phyloP scores from a whole-genome alignment of 2,888 invertebrate species.

The Mechanitis messenoides region DNA sequence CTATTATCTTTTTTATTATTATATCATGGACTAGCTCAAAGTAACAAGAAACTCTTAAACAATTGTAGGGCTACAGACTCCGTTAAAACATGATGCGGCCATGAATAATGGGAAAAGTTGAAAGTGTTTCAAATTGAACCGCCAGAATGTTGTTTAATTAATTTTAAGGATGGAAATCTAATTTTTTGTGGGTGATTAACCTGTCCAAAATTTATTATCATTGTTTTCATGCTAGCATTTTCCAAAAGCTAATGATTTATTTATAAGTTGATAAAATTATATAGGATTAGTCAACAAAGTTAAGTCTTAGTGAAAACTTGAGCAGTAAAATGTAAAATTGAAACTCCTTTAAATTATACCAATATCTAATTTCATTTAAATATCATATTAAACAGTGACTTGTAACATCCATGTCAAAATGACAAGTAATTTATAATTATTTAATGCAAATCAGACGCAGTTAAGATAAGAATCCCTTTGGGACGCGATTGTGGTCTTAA shows the following conservation, averaged over 20 bases:
- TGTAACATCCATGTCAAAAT: conserved; percentile 30
- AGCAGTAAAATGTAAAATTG: too few relatives aligned
- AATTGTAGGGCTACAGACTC: conserved; percentile 49
- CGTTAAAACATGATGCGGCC: conserved; percentile 49
- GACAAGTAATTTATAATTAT: conserved; percentile 56
- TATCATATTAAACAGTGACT: background rate
- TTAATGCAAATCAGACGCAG: conserved; percentile 54
- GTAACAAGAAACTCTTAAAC: conserved; percentile 21
- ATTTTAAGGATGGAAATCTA: conserved; percentile 39
- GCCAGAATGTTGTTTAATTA: conserved; percentile 58
- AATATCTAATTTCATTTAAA: background rate
- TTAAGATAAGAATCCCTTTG: conserved; percentile 34
- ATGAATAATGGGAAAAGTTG: conserved; percentile 65
- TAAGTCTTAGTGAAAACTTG: background rate
- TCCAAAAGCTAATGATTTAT: too few relatives aligned
- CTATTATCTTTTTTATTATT: background rate
- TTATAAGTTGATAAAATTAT: too few relatives aligned
- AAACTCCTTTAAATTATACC: background rate
- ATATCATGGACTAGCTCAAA: background rate
- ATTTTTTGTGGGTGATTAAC: background rate
- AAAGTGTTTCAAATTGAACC: conserved; percentile 63
- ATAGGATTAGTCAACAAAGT: too few relatives aligned
- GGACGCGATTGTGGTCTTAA: conserved; percentile 33
- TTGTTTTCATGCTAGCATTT: background rate
- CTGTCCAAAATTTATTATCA: conserved; percentile 8